Evolutionary conservation across 1,140 invertebrate genomes (phyloP), one percentile per base, ranked within the genome.

Genomic region (Aphelenchoides besseyi): DNA sequence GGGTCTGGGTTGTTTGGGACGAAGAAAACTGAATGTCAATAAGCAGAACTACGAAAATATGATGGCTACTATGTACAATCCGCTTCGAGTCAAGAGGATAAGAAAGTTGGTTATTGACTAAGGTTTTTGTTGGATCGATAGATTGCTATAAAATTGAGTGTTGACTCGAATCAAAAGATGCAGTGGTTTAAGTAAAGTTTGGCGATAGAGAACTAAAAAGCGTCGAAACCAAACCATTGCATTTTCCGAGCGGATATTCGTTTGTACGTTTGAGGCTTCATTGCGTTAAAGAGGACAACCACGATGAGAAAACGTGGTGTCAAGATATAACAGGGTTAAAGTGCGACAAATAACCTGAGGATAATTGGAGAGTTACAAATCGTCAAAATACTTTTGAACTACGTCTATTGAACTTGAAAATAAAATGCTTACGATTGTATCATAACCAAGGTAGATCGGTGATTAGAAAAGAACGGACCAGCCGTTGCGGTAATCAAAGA

Each of bases 401-500:
- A n/a, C 41, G 41, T 48, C 41, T 23, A 48, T 16, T 48, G 23
- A 23, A 48, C 12, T 12, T 16, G 41, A 48, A 23, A 48, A 48
- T 23, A 48, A 48, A 48, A 48, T 12, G 12, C 12, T 48, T 23
- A 48, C 41, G 12, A 48, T 23, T 16, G 23, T 48, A 12, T 16
- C 23, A 16, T 23, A 48, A 48, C 23, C 41, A 48, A 48, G 41
- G 41, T 23, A 48, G 23, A 48, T 48, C 12, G 12, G 41, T 23
- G 41, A 48, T 23, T 18, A 62, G 41, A 5, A 29, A 48, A 66
- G 63, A 66, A 18, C 63, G 26, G 63, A 8, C 33, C 63, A 23
- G 55, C 55, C 18, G 55, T 23, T 59, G 55, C 55, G 55, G 55
- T 59, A 8, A 59, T 41, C 18, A 29, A 59, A 8, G 55, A 59